These are phyloP conservation scores for Eucidaris tribuloides DNA, from an alignment of 35 echinoderm and acorn worm species.

Conservation along the genomic window DNA sequence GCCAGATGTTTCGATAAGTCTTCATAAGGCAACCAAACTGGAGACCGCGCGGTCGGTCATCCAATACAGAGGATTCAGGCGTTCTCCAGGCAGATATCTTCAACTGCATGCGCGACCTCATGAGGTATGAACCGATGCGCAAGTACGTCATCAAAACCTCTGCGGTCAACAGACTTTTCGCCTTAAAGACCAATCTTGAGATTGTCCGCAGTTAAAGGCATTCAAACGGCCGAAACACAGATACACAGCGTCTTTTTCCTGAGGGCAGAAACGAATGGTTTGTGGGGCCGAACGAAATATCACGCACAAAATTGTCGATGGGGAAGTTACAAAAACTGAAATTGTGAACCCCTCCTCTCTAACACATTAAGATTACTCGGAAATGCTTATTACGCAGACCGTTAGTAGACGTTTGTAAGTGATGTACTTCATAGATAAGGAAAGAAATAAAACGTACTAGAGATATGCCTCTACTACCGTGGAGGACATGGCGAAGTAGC, in stretches of 20 bases:
- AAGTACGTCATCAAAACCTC: slow-evolving; percentile 70
- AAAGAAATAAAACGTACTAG: slow-evolving; percentile 31
- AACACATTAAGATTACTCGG: slow-evolving; percentile 56
- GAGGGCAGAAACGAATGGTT: slow-evolving; percentile 5
- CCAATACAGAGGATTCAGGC: slow-evolving; percentile 33
- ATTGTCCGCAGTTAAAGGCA: slow-evolving; percentile 53
- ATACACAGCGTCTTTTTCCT: slow-evolving; percentile 9
- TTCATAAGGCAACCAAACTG: slow-evolving; percentile 39
- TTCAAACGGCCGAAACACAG: slow-evolving; percentile 42
- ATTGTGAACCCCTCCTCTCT: slow-evolving; percentile 45
- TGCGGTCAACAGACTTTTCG: slow-evolving; percentile 71
- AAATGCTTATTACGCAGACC: slow-evolving; percentile 47
- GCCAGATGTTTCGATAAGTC: slow-evolving; percentile 61
- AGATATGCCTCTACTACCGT: slow-evolving; percentile 47
- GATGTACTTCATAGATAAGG: slow-evolving; percentile 29
- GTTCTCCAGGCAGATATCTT: slow-evolving; percentile 38
- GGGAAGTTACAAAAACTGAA: neutral
- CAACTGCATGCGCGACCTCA: slow-evolving; percentile 75
- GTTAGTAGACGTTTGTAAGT: slow-evolving; percentile 39
- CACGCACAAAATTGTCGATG: slow-evolving; percentile 13
- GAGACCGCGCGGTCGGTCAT: too few species aligned
- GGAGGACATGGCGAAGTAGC: slow-evolving; percentile 52
- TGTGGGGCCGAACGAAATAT: neutral
- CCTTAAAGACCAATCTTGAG: slow-evolving; percentile 82
- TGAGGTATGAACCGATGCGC: neutral